A percentile compares a stretch with the other conserved stretches of the same genome.
phyloP scores from a whole-genome alignment of 53 echinoderm and acorn worm genomes.

The Actinopyga echinites region DNA sequence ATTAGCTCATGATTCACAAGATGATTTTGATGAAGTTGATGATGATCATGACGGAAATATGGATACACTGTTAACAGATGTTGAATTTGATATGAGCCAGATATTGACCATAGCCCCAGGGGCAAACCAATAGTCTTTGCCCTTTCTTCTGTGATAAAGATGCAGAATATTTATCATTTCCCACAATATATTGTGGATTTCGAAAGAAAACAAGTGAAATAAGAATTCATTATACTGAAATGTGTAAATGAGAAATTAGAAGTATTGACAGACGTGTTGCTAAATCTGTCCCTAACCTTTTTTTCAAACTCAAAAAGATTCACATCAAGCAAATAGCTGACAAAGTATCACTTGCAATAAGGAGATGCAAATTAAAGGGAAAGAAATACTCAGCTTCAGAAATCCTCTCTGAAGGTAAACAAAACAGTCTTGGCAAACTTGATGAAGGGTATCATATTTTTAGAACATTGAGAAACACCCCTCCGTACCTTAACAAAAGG shows the following conservation, averaged over 20 bases:
- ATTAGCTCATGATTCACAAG: too few relatives aligned
- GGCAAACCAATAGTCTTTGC: slow-evolving; percentile 13
- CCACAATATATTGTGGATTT: slow-evolving; percentile 50
- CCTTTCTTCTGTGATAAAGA: slow-evolving; percentile 22
- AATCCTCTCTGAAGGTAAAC: neutral
- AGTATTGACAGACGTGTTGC: slow-evolving; percentile 19
- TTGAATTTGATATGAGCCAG: neutral
- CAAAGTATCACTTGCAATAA: slow-evolving; percentile 6
- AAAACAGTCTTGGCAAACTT: neutral
- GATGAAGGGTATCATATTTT: slow-evolving; percentile 42
- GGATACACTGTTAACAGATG: neutral
- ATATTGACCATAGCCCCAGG: slow-evolving; percentile 1
- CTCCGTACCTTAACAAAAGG: slow-evolving; percentile 32
- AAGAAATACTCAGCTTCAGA: neutral
- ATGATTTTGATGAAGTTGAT: too few relatives aligned
- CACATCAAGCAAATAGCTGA: slow-evolving; percentile 42
- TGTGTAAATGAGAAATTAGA: slow-evolving; percentile 40
- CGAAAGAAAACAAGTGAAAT: neutral
- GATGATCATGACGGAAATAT: neutral
- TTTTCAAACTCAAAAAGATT: slow-evolving; percentile 38
- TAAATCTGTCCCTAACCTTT: neutral
- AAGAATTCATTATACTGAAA: slow-evolving; percentile 10
- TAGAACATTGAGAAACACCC: slow-evolving; percentile 20
- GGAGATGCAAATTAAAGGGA: slow-evolving; percentile 37
- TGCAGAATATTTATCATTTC: slow-evolving; percentile 52